Evolutionary conservation across 2,888 invertebrate species (phyloP).

Genomic region (Sepioteuthis lessoniana): DNA sequence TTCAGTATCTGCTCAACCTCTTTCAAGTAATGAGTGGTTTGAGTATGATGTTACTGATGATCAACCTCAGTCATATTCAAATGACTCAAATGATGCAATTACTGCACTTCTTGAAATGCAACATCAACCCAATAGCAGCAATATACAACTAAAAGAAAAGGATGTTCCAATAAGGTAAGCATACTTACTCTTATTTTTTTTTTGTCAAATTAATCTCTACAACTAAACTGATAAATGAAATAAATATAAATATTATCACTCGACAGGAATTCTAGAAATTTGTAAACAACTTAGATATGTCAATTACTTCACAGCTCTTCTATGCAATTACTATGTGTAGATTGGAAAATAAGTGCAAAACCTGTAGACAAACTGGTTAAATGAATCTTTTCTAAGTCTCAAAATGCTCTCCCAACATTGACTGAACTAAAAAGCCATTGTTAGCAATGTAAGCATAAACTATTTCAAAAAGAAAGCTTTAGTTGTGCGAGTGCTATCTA

Average conservation of each 20-base stretch:
- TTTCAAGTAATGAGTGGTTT: slow-evolving; percentile 70
- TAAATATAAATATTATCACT: not conserved
- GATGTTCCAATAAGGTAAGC: slow-evolving; percentile 34
- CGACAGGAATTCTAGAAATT: not conserved
- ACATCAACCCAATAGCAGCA: slow-evolving; percentile 48
- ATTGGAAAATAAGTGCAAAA: not conserved
- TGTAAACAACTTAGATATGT: not conserved
- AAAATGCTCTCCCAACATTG: too few relatives aligned
- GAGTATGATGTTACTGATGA: slow-evolving; percentile 69
- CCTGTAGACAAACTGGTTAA: too few relatives aligned
- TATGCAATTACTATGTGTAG: not conserved
- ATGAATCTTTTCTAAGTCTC: too few relatives aligned
- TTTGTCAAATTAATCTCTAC: not conserved
- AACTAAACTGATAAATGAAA: not conserved
- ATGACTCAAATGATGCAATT: slow-evolving; percentile 61
- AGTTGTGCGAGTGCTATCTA: too few relatives aligned
- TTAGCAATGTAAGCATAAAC: too few relatives aligned
- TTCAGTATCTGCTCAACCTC: slow-evolving; percentile 53
- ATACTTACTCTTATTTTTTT: not conserved
- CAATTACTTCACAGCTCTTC: not conserved
- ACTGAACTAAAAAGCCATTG: too few relatives aligned
- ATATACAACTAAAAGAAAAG: slow-evolving; percentile 46
- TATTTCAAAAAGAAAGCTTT: too few relatives aligned
- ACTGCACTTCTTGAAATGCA: slow-evolving; percentile 66
- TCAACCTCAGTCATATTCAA: slow-evolving; percentile 57